Evolutionary conservation across 2,888 invertebrate species (phyloP), one percentile per base, ranked within the genome.

Genomic region (Tethea ocularis): DNA sequence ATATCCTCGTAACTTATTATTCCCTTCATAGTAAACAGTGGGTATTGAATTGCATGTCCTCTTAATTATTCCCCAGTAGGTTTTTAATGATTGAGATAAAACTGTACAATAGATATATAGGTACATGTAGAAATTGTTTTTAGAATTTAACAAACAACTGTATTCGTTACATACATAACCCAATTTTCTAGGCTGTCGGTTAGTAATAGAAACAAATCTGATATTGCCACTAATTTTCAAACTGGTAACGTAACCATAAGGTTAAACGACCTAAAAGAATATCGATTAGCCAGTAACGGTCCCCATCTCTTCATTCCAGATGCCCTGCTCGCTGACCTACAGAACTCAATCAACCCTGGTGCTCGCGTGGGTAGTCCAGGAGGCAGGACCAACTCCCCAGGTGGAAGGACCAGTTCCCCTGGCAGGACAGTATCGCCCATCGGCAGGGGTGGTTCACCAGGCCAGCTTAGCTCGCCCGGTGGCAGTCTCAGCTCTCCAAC

Each of bases 261-360:
- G 4, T 33, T 13, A 33, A 2, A 2, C 13, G 13, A 4, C 4
- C 8, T 5, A 1, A 33, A 5, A 46, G 41, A 20, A 17, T 8
- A 17, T n/a, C 20, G 1, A 20, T 46, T 46, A 46, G 10, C 20
- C 17, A 46, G 17, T 17, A 41, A 46, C 20, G 10, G 20, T 20
- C 29, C 10, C 56, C 54, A 56, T 60, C 60, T 69, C 67, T 71
- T 72, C 61, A 79, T 95, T 96, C 57, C 94, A 99, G 99, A 99
- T 95, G 98, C 99, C 64, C 94, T 99, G 71, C 94, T 99, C 80
- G 98, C 98, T 61, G 99, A 99, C 86, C 95, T 99, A 61, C 99
- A 99, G 91, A 98, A 98, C 80, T 99, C 99, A 11, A 97, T 98
- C 72, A 92, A 93, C 77, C 93, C 93, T 54, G 96, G 97, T 57